Base-by-base conservation (phyloP, 2,888 invertebrate species). In the Rotaria sp. region DNA sequence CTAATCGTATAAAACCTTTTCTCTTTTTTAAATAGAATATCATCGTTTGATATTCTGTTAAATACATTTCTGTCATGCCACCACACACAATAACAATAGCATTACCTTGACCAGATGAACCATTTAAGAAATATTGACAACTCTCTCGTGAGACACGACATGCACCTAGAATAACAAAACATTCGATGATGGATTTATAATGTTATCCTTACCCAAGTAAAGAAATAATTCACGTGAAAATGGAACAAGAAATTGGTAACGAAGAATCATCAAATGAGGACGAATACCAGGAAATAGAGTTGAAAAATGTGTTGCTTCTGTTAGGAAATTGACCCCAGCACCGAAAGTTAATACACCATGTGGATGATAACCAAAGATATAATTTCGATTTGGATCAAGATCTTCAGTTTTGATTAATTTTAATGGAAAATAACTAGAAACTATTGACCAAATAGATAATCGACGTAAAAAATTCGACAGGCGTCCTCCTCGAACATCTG, bases 291-390 rank as follows among this genome's bases (percentile, higher is more conserved):
- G 92, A 88, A 92, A 92, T 59, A 89, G 86, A 85, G 91, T 88
- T 84, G 90, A 90, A 88, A 92, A 92, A 30, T 91, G 90, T 1
- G 91, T 91, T 26, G 90, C 92, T 88, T 92, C 94, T 0, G 95
- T 94, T 0, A 93, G 94, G 91, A 97, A 96, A 74, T 94, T 94
- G 0, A 93, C 93, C 88, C 95, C 94, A 1, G 94, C 93, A 0
- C 96, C 96, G 45, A 94, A 93, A 85, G 95, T 94, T n/a, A 96
- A 92, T 0, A 96, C 92, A 1, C 97, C 97, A 91, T 97, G 97
- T 50, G 52, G 52, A 52, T 52, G 52, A 24, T 52, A 52, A 24
- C 24, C 52, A 24, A 52, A 52, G 7, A 52, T 52, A 24, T 52
- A 52, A 24, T 52, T 52, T 21, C 52, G 52, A 52, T 52, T 21